Conservation (phyloP, 2,797 vertebrate species). For the Sebastes minor region DNA sequence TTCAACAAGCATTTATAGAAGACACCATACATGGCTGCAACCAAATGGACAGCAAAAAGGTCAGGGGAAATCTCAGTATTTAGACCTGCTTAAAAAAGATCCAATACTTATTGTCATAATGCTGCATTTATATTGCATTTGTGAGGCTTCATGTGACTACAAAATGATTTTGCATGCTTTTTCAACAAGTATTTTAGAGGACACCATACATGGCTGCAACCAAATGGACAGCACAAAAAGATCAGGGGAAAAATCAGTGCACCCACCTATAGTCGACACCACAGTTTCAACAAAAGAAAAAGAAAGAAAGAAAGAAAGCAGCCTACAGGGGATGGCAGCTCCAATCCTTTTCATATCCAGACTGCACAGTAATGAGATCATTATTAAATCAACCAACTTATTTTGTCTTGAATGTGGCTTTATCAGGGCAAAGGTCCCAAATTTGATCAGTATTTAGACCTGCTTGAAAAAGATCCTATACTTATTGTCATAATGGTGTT, state of each 20-base stretch:
- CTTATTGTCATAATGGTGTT: not conserved
- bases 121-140: not conserved
- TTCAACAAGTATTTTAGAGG: slow-evolving; percentile 13
- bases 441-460: not conserved
- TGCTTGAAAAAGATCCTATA: not conserved
- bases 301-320: slow-evolving; percentile 37
- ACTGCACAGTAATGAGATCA: slow-evolving; percentile 35
- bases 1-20: slow-evolving; percentile 10
- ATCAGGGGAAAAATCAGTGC: slow-evolving; percentile 16
- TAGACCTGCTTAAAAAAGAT: not conserved
- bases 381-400: slow-evolving; percentile 35
- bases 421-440: not conserved
- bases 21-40: slow-evolving; percentile 1
- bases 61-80: slow-evolving; percentile 15
- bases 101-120: not conserved
- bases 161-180: not conserved
- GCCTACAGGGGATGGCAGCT: slow-evolving; percentile 30
- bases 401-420: not conserved
- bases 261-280: too few species aligned
- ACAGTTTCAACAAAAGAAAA: slow-evolving; percentile 36
- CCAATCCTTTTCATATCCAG: slow-evolving; percentile 27
- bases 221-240: slow-evolving; percentile 24
- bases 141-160: not conserved
- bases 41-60: slow-evolving; percentile 13
- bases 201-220: not conserved